Evolutionary conservation across 2,797 vertebrate genomes (phyloP).

Genomic region (Lerista edwardsae): DNA sequence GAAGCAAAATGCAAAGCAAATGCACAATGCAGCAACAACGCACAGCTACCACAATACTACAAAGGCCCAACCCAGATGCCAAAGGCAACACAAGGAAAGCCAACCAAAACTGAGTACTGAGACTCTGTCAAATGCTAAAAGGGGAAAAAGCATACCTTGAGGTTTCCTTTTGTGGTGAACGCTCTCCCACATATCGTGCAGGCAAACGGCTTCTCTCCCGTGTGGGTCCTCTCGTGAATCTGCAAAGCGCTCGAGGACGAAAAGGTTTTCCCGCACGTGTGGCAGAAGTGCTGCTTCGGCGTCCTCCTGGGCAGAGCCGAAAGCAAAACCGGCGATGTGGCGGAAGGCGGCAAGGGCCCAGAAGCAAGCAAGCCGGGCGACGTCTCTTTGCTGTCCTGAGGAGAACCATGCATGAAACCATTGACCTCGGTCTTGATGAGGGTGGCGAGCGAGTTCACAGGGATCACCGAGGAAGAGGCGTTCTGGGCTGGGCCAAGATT

Average conservation of each 20-base stretch:
- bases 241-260: constrained; percentile 98
- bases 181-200: constrained; percentile 99
- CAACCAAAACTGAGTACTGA: background rate
- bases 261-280: constrained; percentile 97
- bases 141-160: constrained; percentile 86
- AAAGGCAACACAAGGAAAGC: too few relatives aligned
- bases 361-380: constrained; percentile 70
- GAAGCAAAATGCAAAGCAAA: too few relatives aligned
- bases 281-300: constrained; percentile 97
- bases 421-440: constrained; percentile 95
- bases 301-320: constrained; percentile 90
- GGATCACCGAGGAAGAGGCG: constrained; percentile 82
- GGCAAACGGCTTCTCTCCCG: constrained; percentile 98
- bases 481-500: constrained; percentile 89
- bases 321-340: constrained; percentile 91
- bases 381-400: constrained; percentile 85
- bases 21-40: too few relatives aligned
- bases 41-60: too few relatives aligned
- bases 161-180: constrained; percentile 99
- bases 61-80: too few relatives aligned
- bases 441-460: constrained; percentile 83
- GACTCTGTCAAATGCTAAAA: background rate
- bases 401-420: constrained; percentile 89
- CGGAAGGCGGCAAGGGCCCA: constrained; percentile 85
- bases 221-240: constrained; percentile 98